Evolutionary conservation across 1,140 invertebrate genomes (phyloP), one percentile per base, ranked within the genome.

Genomic region (Leptinotarsa defecta): DNA sequence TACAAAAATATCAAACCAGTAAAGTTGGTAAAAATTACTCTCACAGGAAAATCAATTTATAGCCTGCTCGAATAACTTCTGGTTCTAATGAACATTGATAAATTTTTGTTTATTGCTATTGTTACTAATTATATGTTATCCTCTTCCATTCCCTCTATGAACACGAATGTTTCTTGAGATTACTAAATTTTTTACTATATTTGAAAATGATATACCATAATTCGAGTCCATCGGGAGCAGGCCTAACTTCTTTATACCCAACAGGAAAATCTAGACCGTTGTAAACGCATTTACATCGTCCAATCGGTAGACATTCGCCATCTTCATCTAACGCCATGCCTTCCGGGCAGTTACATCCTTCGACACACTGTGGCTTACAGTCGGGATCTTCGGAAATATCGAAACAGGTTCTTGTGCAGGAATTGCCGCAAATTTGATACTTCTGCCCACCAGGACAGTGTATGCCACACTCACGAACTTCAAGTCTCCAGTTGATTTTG

Each of bases 331-430:
- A 68, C 19, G 94, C 91, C 83, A 92, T 87, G 19, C 94, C 94
- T 64, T 88, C 85, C 0, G 94, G 93, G 84, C 95, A 97, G 75
- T 94, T 93, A 85, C 95, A 97, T 1, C 95, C 95, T 84, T 96
- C 95, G 1, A 95, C 92, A 82, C 95, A 97, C 49, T 86, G 87
- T 17, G 89, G 87, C 62, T 85, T 86, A 83, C 93, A 94, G 48
- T 85, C 79, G 2, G 85, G 81, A 62, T 85, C 82, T 22, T 81
- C 84, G 3, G 88, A 84, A 27, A 94, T 85, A 84, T 94, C 92
- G 4, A 87, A 80, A 80, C 94, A 96, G 22, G 91, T 91, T 19
- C 91, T 87, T 2, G 89, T 86, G 81, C 94, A 95, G 5, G 92
- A 91, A 82, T 93, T 91, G 3, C 92, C 92, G 81, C 94, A 95